phyloP scores from a whole-genome alignment of 2,888 invertebrate genomes.

The Acleris laterana region DNA sequence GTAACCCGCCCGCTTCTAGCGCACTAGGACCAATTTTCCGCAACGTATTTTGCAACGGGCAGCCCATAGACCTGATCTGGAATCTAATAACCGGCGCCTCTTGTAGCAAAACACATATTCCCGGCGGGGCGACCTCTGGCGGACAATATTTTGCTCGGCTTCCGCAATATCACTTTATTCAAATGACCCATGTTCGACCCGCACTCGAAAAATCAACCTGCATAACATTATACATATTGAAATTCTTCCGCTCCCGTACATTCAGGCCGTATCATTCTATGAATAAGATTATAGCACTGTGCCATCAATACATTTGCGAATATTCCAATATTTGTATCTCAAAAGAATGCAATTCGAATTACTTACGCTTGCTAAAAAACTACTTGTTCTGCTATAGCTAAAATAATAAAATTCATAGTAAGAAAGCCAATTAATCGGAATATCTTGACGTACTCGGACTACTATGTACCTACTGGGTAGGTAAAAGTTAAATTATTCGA shows the following conservation, averaged over 20 bases:
- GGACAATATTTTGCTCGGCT: conserved; percentile 80
- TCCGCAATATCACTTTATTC: conserved; percentile 80
- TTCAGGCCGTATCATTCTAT: conserved; percentile 74
- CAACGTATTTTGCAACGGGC: conserved; percentile 2
- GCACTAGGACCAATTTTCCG: background rate
- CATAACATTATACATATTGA: conserved; percentile 83
- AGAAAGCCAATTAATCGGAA: too few relatives aligned
- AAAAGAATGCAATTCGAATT: background rate
- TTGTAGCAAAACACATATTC: conserved; percentile 72
- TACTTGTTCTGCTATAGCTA: too few relatives aligned
- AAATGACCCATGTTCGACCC: conserved; percentile 79
- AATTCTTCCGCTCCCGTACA: conserved; percentile 76
- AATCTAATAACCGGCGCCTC: conserved; percentile 69
- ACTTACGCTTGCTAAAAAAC: too few relatives aligned
- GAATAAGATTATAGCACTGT: conserved; percentile 66
- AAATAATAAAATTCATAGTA: too few relatives aligned
- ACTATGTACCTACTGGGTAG: too few relatives aligned
- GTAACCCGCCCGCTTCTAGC: too few relatives aligned
- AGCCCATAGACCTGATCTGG: conserved; percentile 46
- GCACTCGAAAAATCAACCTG: conserved; percentile 81
- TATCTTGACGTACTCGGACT: too few relatives aligned
- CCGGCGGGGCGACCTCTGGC: conserved; percentile 66
- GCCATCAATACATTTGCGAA: conserved; percentile 16
- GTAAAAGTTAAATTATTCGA: too few relatives aligned
- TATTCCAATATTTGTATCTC: background rate